These are phyloP conservation scores for Recurvirostra avosetta DNA, from an alignment of 2,113 vertebrate genomes.

Conservation along the genomic window DNA sequence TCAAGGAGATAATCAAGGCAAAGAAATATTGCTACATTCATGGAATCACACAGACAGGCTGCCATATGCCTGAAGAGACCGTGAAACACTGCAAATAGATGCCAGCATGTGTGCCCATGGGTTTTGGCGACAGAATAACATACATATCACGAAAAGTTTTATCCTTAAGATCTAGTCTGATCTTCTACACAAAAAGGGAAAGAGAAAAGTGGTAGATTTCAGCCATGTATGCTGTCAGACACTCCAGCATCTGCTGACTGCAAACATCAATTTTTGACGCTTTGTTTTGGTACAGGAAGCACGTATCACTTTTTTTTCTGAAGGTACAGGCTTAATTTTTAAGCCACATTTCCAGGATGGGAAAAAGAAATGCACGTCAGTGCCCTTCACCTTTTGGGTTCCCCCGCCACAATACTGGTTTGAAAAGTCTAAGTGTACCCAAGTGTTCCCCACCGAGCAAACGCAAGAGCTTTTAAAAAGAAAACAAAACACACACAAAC, in stretches of 20 bases:
- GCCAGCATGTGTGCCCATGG: background rate
- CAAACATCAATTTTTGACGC: background rate
- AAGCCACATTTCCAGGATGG: background rate
- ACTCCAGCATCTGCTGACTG: background rate
- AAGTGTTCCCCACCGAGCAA: background rate
- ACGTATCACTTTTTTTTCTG: background rate
- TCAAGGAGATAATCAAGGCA: background rate
- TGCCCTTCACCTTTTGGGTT: background rate
- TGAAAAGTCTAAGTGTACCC: background rate
- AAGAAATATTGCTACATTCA: background rate
- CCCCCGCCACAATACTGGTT: rapidly evolving
- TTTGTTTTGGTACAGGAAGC: background rate
- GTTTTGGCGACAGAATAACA: background rate
- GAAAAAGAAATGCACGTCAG: background rate
- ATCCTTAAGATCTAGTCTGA: background rate
- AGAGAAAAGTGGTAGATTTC: background rate
- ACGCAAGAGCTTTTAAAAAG: background rate
- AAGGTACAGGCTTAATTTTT: background rate
- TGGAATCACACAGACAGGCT: background rate
- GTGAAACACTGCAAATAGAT: background rate
- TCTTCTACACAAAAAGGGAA: background rate
- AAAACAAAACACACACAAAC: background rate
- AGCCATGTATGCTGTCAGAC: background rate
- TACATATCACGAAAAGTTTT: background rate
- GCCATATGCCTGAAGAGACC: background rate